These are phyloP conservation scores for Limosa lapponica DNA, from an alignment of 2,797 vertebrate species.

Conservation along the genomic window DNA sequence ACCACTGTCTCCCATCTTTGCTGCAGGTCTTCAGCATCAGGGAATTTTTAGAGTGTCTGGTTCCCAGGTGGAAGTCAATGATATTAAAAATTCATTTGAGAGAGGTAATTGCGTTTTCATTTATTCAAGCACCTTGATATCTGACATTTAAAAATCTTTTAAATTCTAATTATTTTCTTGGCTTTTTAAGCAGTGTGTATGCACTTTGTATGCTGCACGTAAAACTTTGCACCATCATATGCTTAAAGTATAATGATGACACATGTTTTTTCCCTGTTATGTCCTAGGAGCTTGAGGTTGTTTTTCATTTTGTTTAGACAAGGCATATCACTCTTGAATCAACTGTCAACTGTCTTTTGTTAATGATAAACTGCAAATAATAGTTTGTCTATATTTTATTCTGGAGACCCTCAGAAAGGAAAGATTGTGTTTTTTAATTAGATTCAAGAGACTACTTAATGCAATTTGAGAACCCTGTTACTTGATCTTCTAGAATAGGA, in stretches of 20 bases:
- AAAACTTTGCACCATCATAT: background rate
- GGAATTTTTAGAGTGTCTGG: constrained; percentile 97
- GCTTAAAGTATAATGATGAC: background rate
- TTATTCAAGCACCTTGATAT: constrained; percentile 4
- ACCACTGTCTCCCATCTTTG: background rate
- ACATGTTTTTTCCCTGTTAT: background rate
- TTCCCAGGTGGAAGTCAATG: constrained; percentile 98
- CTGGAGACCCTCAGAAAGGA: background rate
- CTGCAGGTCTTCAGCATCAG: constrained; percentile 95
- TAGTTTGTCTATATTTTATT: background rate
- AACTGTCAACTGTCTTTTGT: background rate
- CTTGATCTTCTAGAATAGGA: background rate
- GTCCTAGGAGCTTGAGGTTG: background rate
- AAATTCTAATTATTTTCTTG: constrained; percentile 21
- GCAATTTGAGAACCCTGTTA: background rate
- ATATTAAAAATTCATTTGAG: constrained; percentile 99
- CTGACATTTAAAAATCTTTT: background rate
- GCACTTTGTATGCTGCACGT: background rate
- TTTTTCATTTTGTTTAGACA: background rate
- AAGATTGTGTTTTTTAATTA: background rate
- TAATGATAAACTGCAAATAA: background rate
- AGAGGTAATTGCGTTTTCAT: constrained; percentile 86
- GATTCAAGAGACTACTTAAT: background rate
- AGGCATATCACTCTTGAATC: background rate
- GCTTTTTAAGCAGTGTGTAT: background rate